Evolutionary conservation across 2,888 invertebrate species (phyloP).

Genomic region (Synanthedon tipuliformis): DNA sequence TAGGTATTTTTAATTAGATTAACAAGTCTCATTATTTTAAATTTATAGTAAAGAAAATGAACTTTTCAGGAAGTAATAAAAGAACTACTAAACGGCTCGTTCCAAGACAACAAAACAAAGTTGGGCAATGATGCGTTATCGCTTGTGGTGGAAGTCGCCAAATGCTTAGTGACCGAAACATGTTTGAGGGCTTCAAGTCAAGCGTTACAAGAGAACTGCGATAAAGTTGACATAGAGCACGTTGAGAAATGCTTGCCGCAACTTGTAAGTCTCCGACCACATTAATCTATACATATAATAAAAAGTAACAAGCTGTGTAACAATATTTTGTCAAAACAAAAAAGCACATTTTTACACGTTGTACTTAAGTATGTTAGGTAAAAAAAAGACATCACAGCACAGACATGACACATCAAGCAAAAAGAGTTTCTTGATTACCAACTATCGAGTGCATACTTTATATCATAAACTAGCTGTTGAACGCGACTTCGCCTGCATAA

Average conservation of each 20-base stretch:
- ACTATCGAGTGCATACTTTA: too few species aligned
- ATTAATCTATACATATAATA: background rate
- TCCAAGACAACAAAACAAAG: slow-evolving; percentile 67
- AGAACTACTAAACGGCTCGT: slow-evolving; percentile 62
- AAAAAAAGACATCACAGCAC: too few species aligned
- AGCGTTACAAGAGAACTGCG: slow-evolving; percentile 54
- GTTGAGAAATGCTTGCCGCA: slow-evolving; percentile 70
- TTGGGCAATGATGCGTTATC: slow-evolving; percentile 64
- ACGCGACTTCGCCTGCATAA: too few species aligned
- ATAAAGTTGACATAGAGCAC: slow-evolving; percentile 61
- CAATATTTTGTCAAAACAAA: too few species aligned
- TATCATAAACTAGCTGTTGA: too few species aligned
- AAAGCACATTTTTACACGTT: too few species aligned
- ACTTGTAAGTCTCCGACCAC: slow-evolving; percentile 38
- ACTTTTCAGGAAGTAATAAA: slow-evolving; percentile 60
- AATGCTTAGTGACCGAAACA: slow-evolving; percentile 66
- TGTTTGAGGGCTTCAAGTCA: slow-evolving; percentile 63
- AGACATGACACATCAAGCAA: too few species aligned
- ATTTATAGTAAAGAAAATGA: background rate
- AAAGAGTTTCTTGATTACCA: too few species aligned
- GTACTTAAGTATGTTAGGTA: too few species aligned
- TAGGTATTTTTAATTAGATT: slow-evolving; percentile 13
- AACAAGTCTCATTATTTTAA: background rate
- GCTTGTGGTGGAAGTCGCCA: slow-evolving; percentile 64
- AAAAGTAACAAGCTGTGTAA: too few species aligned